Evolutionary conservation across 2,888 invertebrate species (phyloP).

Genomic region (Drosophila cracens): DNA sequence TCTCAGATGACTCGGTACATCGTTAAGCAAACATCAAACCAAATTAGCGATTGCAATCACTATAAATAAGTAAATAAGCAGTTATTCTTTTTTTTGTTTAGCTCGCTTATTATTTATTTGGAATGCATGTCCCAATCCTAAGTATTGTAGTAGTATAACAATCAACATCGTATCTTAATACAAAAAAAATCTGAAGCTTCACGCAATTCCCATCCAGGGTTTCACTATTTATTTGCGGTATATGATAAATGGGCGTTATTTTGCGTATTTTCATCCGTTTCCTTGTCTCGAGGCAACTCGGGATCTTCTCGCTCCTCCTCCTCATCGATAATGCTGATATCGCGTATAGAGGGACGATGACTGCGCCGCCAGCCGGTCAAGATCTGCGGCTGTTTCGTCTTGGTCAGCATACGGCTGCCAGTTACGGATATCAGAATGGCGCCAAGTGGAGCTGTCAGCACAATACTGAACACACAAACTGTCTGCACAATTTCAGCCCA

Average conservation of each 20-base stretch:
- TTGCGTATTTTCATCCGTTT: conserved; percentile 82
- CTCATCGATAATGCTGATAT: conserved; percentile 94
- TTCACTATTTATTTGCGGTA: conserved; percentile 63
- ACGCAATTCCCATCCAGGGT: neutral
- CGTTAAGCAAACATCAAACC: neutral
- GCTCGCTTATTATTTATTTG: conserved; percentile 49
- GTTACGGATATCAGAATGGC: conserved; percentile 92
- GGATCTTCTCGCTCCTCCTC: conserved; percentile 89
- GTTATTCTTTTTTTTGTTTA: neutral
- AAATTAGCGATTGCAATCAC: neutral
- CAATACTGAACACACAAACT: conserved; percentile 92
- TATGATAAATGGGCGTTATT: conserved; percentile 78
- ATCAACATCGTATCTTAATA: conserved; percentile 48
- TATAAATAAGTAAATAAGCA: neutral
- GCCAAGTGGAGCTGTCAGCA: conserved; percentile 93
- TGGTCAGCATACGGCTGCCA: conserved; percentile 91
- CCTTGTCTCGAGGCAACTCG: conserved; percentile 82
- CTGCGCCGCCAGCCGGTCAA: conserved; percentile 91
- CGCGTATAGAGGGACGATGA: conserved; percentile 93
- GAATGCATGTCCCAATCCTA: conserved; percentile 34
- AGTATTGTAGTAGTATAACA: conserved; percentile 33
- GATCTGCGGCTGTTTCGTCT: conserved; percentile 90
- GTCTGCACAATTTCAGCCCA: conserved; percentile 91
- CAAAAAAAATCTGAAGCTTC: conserved; percentile 31
- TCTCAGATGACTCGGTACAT: neutral